These are phyloP conservation scores for Saguinus midas DNA, from an alignment of 2,113 vertebrate genomes.

Conservation along the genomic window DNA sequence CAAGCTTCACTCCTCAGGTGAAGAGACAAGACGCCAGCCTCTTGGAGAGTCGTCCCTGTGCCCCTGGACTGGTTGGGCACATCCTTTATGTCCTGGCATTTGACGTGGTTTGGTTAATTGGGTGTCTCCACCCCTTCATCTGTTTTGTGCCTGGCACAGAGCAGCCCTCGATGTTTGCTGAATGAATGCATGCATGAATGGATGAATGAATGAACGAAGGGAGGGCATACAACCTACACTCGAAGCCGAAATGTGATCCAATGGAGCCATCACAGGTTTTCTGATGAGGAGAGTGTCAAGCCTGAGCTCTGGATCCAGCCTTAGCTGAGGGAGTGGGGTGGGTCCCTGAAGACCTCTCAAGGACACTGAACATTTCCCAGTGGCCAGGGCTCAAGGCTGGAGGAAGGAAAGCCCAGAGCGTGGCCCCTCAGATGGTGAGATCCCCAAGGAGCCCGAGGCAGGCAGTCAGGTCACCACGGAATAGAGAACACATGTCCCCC, in stretches of 20 bases:
- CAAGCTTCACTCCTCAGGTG: not conserved
- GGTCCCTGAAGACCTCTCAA: not conserved
- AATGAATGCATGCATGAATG: not conserved
- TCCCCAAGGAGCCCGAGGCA: not conserved
- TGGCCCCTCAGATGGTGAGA: not conserved
- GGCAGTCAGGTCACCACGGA: not conserved
- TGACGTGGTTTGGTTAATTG: no score
- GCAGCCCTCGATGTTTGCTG: not conserved
- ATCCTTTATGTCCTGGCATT: not conserved
- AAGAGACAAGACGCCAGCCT: not conserved
- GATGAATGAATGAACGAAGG: no score
- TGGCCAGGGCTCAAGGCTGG: not conserved
- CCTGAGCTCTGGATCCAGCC: fast-evolving
- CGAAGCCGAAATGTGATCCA: not conserved
- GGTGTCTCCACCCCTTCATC: not conserved
- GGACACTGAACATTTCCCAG: not conserved
- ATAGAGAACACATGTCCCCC: not conserved
- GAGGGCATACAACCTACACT: not conserved
- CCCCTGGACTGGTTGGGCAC: not conserved
- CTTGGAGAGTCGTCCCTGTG: not conserved
- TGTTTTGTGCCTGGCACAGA: not conserved
- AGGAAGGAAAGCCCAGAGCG: not conserved
- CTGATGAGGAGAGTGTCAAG: not conserved
- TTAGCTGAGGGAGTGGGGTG: not conserved
- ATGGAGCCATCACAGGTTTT: not conserved